Conservation (phyloP, 2,113 vertebrate genomes). For the Eublepharis macularius region DNA sequence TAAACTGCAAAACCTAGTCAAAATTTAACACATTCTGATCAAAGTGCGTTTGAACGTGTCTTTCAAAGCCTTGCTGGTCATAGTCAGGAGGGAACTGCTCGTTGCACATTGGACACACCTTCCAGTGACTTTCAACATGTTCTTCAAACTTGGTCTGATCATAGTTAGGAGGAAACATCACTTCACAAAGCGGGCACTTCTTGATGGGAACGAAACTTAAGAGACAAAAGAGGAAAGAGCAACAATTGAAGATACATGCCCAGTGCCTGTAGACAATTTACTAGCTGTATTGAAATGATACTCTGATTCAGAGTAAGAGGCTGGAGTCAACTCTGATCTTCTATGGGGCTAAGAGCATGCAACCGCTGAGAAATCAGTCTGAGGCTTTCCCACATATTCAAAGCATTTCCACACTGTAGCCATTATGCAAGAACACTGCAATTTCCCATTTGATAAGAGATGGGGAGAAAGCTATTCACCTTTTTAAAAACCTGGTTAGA, state of each 20-base stretch:
- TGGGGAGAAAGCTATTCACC: background rate
- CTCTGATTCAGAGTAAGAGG: background rate
- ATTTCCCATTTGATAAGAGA: background rate
- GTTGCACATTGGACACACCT: conserved; percentile 97
- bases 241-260: background rate
- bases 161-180: conserved; percentile 97
- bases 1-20: conserved; percentile 74
- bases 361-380: background rate
- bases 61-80: conserved; percentile 93
- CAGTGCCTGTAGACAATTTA: fast-evolving
- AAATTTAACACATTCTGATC: conserved; percentile 88
- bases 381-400: background rate
- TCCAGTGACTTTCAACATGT: conserved; percentile 98
- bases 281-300: background rate
- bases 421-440: background rate
- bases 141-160: conserved; percentile 97
- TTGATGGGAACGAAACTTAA: conserved; percentile 89
- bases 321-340: background rate
- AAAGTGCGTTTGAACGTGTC: conserved; percentile 95
- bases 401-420: background rate
- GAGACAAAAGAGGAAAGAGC: conserved; percentile 14
- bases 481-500: background rate
- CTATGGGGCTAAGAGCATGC: background rate
- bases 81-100: conserved; percentile 97
- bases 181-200: conserved; percentile 93